These are phyloP conservation scores for Merluccius polli DNA, from an alignment of 2,797 vertebrate species.

Conservation along the genomic window DNA sequence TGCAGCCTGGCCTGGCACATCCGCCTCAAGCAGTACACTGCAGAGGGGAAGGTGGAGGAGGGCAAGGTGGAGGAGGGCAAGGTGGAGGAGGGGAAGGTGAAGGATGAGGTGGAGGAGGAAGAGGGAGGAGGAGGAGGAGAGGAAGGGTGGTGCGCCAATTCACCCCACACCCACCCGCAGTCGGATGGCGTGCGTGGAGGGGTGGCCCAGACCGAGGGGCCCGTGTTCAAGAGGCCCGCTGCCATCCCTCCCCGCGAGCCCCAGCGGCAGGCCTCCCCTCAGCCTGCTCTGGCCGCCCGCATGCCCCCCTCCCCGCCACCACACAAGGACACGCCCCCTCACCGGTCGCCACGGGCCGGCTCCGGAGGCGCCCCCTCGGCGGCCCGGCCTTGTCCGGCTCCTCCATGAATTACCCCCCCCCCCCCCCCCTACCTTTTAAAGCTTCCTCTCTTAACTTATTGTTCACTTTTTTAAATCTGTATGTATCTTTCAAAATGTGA, in stretches of 20 bases:
- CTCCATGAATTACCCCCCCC: neutral
- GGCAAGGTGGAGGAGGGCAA: conserved; percentile 42
- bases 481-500: neutral
- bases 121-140: conserved; percentile 51
- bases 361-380: conserved; percentile 2
- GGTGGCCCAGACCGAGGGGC: conserved; percentile 64
- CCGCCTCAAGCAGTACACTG: conserved; percentile 88
- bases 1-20: conserved; percentile 99
- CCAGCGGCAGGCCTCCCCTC: conserved; percentile 49
- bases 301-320: conserved; percentile 8
- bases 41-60: conserved; percentile 53
- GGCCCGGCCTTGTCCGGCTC: neutral
- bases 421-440: neutral
- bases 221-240: conserved; percentile 58
- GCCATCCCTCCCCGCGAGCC: conserved; percentile 55
- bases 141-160: conserved; percentile 50
- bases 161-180: conserved; percentile 63
- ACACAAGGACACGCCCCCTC: conserved; percentile 22
- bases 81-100: conserved; percentile 58
- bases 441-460: neutral
- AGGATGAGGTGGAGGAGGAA: conserved; percentile 22
- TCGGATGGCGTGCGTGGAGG: conserved; percentile 69
- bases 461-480: neutral
- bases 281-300: conserved; percentile 54
- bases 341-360: conserved; percentile 27